Conservation (phyloP, 2,888 invertebrate species). For the Mythimna vitellina region DNA sequence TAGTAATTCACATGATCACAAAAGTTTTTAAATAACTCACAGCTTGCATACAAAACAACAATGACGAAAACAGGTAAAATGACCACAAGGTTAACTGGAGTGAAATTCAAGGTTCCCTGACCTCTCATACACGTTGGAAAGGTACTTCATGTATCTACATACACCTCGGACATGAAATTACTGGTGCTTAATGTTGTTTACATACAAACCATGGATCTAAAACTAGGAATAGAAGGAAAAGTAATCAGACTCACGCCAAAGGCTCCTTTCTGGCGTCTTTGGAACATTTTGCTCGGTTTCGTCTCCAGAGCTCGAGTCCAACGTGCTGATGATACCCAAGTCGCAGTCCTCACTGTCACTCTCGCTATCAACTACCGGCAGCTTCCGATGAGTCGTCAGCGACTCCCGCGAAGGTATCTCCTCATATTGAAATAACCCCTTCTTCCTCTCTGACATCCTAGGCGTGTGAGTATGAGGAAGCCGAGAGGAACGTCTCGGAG, state of each 20-base stretch:
- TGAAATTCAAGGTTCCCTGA: slow-evolving; percentile 33
- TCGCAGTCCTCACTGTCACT: slow-evolving; percentile 89
- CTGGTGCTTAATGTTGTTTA: slow-evolving; percentile 8
- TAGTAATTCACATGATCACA: neutral
- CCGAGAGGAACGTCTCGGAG: slow-evolving; percentile 84
- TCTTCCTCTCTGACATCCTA: slow-evolving; percentile 91
- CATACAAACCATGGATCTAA: neutral
- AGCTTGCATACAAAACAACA: slow-evolving; percentile 37
- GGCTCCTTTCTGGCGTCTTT: slow-evolving; percentile 80
- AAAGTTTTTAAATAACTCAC: neutral
- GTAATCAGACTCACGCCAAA: slow-evolving; percentile 81
- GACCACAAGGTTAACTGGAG: slow-evolving; percentile 47
- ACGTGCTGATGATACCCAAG: slow-evolving; percentile 90
- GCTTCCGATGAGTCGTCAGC: slow-evolving; percentile 81
- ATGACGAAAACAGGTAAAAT: slow-evolving; percentile 36
- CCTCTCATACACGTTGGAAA: slow-evolving; percentile 21
- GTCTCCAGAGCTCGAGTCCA: slow-evolving; percentile 88
- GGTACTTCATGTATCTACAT: slow-evolving; percentile 5
- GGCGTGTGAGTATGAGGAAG: slow-evolving; percentile 88
- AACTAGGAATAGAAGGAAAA: neutral
- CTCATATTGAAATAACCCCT: slow-evolving; percentile 90
- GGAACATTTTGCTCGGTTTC: slow-evolving; percentile 81
- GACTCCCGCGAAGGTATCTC: slow-evolving; percentile 78
- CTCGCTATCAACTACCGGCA: slow-evolving; percentile 86
- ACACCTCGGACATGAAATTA: neutral